Base-by-base conservation (phyloP, 2,797 vertebrate species). In the Coregonus ussuriensis region DNA sequence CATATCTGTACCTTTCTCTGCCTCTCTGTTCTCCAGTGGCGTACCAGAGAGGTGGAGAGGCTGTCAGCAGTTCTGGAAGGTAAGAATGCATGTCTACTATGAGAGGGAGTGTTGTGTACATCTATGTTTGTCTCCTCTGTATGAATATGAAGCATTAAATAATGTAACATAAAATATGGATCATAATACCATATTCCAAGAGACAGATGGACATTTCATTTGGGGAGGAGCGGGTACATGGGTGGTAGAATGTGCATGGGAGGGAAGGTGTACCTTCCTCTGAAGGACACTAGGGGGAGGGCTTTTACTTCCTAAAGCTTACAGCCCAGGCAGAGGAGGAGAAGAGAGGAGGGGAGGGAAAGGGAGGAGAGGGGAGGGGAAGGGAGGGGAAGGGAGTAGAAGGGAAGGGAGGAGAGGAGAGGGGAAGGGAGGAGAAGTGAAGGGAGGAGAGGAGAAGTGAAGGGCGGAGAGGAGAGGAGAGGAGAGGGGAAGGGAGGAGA, bases 31-130 rank as follows among this genome's bases (percentile, higher is more conserved):
- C 63, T 81, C 1, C 92, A 99, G 98, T 99, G 91, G 96, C 98
- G 0, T 99, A 99, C 92, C 98, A 99, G 90, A 96, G 98, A 96
- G 97, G 98, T 80, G 98, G 98, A 59, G 98, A 99, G 88, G 96
- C 96, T 5, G 96, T 99, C 75, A 99, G 95, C 96, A 99, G 97
- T 76, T 97, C 96, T 88, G 96, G 97, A 91, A 97, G 98, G 98
- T 99, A 95, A 97, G 90, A 72, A 1, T n/a, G 59, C 0, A 35
- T 6, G 31, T 18, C 18, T 3, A 4, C 9, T 21, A 4, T 9
- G 21, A 21, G 56, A 59, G 6, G 16, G 18, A 56, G 54, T 53
- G 13, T 3, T 53, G 14, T 54, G 53, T 6, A 41, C 37, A 1
- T 41, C 7, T 41, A 9, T 41, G 41, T 41, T 47, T 47, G 41